Conservation (phyloP, 1,140 invertebrate species). For the Andrena cerasifolii region DNA sequence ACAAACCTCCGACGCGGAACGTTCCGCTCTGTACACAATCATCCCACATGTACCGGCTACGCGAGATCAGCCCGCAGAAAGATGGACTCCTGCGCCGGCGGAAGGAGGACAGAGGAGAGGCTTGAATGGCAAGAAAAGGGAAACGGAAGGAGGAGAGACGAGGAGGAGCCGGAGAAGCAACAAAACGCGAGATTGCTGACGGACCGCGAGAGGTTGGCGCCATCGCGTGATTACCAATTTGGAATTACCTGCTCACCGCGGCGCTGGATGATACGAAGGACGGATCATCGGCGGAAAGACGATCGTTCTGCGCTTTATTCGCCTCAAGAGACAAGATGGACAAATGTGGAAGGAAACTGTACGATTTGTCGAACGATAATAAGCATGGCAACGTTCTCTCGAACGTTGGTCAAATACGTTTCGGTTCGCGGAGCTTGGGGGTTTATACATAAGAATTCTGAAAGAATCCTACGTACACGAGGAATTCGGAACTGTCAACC, state of each 20-base stretch:
- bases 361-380: too few species aligned
- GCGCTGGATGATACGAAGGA: constrained; percentile 69
- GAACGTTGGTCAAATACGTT: too few species aligned
- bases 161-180: constrained; percentile 70
- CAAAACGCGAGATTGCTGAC: constrained; percentile 81
- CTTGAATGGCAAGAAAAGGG: neutral
- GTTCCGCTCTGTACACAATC: constrained; percentile 77
- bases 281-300: constrained; percentile 57
- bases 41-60: constrained; percentile 68
- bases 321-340: too few species aligned
- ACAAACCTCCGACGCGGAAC: constrained; percentile 79
- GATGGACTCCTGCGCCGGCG: neutral
- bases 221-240: constrained; percentile 83
- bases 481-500: too few species aligned
- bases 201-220: constrained; percentile 81
- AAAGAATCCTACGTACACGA: too few species aligned
- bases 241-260: constrained; percentile 77
- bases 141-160: constrained; percentile 26
- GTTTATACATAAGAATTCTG: too few species aligned
- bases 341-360: too few species aligned
- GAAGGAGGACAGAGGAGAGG: constrained; percentile 5
- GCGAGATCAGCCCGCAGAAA: neutral
- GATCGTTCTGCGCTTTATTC: constrained; percentile 36
- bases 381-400: too few species aligned
- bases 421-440: too few species aligned